phyloP scores from a whole-genome alignment of 2,797 vertebrate genomes.

The Paguma larvata region DNA sequence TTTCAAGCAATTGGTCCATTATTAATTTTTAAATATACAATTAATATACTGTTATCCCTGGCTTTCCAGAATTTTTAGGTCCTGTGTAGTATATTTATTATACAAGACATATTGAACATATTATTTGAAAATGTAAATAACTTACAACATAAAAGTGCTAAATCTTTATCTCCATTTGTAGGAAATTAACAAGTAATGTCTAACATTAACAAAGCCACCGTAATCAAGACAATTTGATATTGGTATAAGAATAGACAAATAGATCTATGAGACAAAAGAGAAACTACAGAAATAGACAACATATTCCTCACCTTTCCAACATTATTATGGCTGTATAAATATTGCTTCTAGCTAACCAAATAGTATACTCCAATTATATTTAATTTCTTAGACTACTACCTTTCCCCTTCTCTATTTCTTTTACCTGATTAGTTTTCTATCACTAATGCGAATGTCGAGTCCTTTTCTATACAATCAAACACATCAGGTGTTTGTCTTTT shows the following conservation, averaged over 20 bases:
- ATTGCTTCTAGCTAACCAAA: background rate
- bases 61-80: slow-evolving; percentile 6
- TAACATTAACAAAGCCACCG: background rate
- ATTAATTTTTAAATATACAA: background rate
- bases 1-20: slow-evolving; percentile 29
- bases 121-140: background rate
- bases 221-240: background rate
- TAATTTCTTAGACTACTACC: background rate
- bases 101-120: background rate
- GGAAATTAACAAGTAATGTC: background rate
- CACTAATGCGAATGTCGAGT: background rate
- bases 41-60: background rate
- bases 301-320: background rate
- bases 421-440: background rate
- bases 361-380: background rate
- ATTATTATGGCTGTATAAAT: background rate
- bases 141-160: background rate
- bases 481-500: background rate
- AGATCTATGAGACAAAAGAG: background rate
- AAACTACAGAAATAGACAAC: background rate
- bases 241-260: background rate
- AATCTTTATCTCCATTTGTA: background rate
- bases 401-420: background rate
- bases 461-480: background rate
- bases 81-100: background rate